These are phyloP conservation scores for Acrobasis repandana DNA, from an alignment of 2,888 invertebrate genomes.

Conservation along the genomic window DNA sequence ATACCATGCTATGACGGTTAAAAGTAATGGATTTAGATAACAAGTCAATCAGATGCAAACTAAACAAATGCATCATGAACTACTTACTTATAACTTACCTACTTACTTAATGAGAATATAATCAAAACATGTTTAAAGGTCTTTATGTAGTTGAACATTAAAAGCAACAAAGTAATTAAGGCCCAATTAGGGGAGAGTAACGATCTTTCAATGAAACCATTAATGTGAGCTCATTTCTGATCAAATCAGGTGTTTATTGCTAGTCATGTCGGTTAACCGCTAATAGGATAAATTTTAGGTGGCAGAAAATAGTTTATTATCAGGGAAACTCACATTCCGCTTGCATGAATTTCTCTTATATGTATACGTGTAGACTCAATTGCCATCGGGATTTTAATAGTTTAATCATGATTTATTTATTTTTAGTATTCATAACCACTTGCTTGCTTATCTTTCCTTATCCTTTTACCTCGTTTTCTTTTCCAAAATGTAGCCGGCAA, in stretches of 20 bases:
- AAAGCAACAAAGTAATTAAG: not conserved
- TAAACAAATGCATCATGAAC: no score
- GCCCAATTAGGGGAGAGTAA: not conserved
- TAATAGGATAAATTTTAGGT: not conserved
- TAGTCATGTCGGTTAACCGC: slow-evolving; percentile 11
- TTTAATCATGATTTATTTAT: no score
- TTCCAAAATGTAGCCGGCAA: no score
- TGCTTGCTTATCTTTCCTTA: no score
- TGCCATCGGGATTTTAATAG: no score
- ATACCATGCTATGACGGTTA: no score
- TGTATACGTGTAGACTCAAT: no score
- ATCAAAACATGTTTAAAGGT: not conserved
- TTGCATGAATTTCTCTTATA: not conserved
- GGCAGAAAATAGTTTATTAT: not conserved
- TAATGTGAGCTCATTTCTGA: slow-evolving; percentile 7
- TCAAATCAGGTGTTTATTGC: slow-evolving; percentile 14
- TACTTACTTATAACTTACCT: no score
- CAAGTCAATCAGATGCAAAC: no score
- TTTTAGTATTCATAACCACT: no score
- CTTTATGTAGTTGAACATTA: not conserved
- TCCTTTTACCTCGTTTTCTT: no score
- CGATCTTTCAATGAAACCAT: slow-evolving; percentile 14
- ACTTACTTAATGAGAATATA: not conserved
- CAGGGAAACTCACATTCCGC: not conserved
- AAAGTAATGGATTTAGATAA: no score